Conservation (phyloP, 2,797 vertebrate genomes). For the Artibeus lituratus region DNA sequence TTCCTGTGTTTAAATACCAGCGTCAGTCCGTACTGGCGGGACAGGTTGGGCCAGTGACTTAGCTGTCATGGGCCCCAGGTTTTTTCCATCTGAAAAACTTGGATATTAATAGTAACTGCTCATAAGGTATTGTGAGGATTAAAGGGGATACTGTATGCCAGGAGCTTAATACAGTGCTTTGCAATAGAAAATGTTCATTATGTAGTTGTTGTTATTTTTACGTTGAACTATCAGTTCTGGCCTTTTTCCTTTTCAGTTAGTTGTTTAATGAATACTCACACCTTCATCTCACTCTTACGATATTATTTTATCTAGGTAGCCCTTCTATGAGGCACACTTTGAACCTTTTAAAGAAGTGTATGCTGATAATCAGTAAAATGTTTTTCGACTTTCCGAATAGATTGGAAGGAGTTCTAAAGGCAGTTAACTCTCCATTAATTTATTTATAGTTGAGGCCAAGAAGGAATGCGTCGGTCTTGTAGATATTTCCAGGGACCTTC, state of each 20-base stretch:
- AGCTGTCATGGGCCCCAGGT: neutral
- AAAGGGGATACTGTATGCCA: neutral
- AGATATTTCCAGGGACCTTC: neutral
- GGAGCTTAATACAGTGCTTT: neutral
- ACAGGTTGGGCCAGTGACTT: neutral
- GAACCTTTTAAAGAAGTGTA: neutral
- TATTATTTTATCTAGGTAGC: neutral
- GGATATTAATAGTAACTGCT: neutral
- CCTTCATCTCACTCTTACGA: neutral
- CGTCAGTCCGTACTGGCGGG: neutral
- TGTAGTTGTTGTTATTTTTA: neutral
- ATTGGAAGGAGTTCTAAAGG: constrained; percentile 11
- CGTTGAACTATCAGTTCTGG: neutral
- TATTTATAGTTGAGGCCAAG: neutral
- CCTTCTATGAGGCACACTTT: neutral
- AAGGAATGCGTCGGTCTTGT: neutral
- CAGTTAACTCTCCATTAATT: neutral
- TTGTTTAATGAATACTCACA: neutral
- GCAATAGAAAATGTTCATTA: neutral
- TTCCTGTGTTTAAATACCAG: neutral
- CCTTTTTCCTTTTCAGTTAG: neutral
- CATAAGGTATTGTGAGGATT: neutral
- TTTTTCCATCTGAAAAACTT: constrained; percentile 10
- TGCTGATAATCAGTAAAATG: neutral
- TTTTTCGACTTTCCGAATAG: neutral